phyloP scores from a whole-genome alignment of 53 echinoderm and acorn worm species.

The Patiria pectinifera region DNA sequence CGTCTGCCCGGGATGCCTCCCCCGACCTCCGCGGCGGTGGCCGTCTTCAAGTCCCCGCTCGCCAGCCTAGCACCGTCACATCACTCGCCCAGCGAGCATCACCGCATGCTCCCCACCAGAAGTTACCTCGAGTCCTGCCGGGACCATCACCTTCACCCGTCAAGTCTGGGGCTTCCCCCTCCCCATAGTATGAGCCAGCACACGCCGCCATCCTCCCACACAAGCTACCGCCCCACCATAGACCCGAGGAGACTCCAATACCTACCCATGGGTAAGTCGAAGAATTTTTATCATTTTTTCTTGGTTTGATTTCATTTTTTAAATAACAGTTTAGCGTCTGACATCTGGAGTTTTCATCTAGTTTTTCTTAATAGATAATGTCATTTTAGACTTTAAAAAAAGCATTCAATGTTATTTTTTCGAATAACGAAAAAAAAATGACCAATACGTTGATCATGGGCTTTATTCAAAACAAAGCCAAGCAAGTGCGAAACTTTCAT shows the following conservation, averaged over 20 bases:
- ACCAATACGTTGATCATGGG: background rate
- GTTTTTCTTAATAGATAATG: too few species aligned
- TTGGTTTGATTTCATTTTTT: background rate
- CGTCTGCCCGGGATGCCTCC: slow-evolving; percentile 72
- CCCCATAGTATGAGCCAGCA: slow-evolving; percentile 73
- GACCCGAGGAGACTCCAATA: slow-evolving; percentile 90
- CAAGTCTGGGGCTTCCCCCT: slow-evolving; percentile 70
- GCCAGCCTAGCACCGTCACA: slow-evolving; percentile 23
- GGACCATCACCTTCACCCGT: slow-evolving; percentile 64
- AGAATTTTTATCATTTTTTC: background rate
- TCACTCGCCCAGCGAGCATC: slow-evolving; percentile 49
- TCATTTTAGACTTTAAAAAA: too few species aligned
- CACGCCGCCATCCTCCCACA: slow-evolving; percentile 74
- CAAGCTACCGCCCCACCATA: slow-evolving; percentile 69
- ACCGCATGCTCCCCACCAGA: slow-evolving; percentile 48
- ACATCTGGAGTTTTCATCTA: too few species aligned
- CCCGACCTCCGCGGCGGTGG: slow-evolving; percentile 54
- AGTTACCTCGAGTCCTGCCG: slow-evolving; percentile 42
- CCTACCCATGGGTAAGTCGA: slow-evolving; percentile 86
- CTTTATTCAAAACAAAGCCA: too few species aligned
- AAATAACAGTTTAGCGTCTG: too few species aligned
- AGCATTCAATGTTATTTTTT: too few species aligned
- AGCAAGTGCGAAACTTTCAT: too few species aligned
- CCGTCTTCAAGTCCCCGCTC: slow-evolving; percentile 62
- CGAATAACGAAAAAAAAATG: too few species aligned